Conservation (phyloP, 2,797 vertebrate genomes). For the Oophaga sylvatica region DNA sequence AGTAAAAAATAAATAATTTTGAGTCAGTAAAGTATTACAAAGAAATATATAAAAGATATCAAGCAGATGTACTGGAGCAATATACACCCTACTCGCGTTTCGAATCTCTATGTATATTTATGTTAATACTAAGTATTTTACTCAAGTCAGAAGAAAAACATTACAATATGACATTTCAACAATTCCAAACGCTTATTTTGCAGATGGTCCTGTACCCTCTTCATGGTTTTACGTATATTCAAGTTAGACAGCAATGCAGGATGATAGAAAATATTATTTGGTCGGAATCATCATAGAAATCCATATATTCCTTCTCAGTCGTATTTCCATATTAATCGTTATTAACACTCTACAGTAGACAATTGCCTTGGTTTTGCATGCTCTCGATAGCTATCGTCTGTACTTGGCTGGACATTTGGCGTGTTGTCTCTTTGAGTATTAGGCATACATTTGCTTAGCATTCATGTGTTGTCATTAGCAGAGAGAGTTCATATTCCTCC, state of each 20-base stretch:
- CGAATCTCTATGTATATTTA: too few relatives aligned
- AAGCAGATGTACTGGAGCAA: too few relatives aligned
- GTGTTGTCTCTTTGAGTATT: neutral
- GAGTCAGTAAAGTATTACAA: too few relatives aligned
- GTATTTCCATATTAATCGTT: neutral
- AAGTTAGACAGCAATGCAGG: neutral
- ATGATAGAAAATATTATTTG: neutral
- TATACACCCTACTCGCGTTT: too few relatives aligned
- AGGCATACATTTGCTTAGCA: neutral
- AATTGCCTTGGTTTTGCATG: neutral
- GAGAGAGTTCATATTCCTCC: neutral
- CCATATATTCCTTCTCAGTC: neutral
- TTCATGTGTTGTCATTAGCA: slow-evolving; percentile 23
- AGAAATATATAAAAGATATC: too few relatives aligned
- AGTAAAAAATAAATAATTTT: too few relatives aligned
- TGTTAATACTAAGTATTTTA: neutral
- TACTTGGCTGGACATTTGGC: neutral
- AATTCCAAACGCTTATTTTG: neutral
- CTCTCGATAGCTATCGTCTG: neutral
- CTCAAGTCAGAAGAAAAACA: neutral
- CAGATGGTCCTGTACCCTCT: neutral
- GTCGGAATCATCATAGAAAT: neutral
- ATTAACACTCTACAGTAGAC: neutral
- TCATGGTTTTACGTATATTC: neutral
- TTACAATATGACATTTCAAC: neutral